Conservation (phyloP, 2,797 vertebrate species). For the Micrastur ruficollis region DNA sequence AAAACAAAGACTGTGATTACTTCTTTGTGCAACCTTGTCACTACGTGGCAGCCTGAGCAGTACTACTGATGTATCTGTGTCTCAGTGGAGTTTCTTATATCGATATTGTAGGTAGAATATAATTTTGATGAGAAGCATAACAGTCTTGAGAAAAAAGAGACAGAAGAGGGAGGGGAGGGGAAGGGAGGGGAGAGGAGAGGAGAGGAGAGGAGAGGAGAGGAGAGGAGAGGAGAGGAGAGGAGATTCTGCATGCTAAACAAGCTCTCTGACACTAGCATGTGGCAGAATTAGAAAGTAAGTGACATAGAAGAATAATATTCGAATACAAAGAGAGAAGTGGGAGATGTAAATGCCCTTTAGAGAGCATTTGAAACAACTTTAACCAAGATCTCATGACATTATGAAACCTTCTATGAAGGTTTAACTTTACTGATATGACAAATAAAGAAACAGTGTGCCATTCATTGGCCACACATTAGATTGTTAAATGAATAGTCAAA, state of each 20-base stretch:
- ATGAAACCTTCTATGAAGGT: background rate
- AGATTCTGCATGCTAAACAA: background rate
- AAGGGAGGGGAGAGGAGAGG: background rate
- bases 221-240: background rate
- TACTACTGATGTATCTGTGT: background rate
- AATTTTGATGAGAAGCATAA: background rate
- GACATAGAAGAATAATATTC: background rate
- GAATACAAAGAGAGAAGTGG: background rate
- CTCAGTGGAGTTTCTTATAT: constrained; percentile 14
- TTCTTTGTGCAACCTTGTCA: background rate
- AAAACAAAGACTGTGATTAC: background rate
- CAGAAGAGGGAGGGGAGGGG: no score
- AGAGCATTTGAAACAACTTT: background rate
- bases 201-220: background rate
- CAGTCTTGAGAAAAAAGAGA: background rate
- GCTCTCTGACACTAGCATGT: background rate
- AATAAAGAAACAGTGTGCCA: background rate
- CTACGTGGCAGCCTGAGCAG: background rate
- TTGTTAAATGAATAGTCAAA: background rate
- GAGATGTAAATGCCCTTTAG: background rate
- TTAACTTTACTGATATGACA: background rate
- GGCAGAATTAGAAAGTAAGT: background rate
- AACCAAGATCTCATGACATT: background rate
- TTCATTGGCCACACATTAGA: background rate
- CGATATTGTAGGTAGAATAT: background rate